Evolutionary conservation across 2,113 vertebrate genomes (phyloP).

Genomic region (Arvicanthis niloticus): DNA sequence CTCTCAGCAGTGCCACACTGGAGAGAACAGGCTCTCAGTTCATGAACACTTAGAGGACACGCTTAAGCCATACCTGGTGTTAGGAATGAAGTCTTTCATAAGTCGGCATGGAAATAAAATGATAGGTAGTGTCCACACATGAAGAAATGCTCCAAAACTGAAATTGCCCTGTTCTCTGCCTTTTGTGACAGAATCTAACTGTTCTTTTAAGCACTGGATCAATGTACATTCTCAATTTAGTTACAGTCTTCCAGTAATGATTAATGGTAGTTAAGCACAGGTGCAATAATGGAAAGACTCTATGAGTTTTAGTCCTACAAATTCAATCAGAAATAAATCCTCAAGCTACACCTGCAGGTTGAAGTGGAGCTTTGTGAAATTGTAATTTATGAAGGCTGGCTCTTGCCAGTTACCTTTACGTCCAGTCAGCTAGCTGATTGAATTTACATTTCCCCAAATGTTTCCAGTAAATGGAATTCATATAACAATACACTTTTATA

Average conservation of each 20-base stretch:
- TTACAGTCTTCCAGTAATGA: slow-evolving; percentile 1
- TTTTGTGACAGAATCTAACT: background rate
- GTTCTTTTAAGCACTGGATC: background rate
- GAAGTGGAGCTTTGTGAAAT: slow-evolving; percentile 49
- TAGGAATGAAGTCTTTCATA: background rate
- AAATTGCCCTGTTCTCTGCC: background rate
- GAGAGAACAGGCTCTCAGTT: background rate
- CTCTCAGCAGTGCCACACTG: background rate
- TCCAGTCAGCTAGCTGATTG: slow-evolving; percentile 55
- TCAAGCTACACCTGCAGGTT: background rate
- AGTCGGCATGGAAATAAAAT: background rate
- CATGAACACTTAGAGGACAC: background rate
- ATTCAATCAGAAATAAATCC: slow-evolving; percentile 55
- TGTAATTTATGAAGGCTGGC: slow-evolving; percentile 23
- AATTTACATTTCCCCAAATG: slow-evolving; percentile 56
- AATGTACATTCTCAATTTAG: background rate
- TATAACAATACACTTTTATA: slow-evolving; percentile 48
- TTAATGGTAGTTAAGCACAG: background rate
- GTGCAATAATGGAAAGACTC: background rate
- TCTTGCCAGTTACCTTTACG: slow-evolving; percentile 42
- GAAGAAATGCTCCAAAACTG: background rate
- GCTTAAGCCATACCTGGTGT: background rate
- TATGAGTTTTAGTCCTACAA: background rate
- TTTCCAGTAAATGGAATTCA: slow-evolving; percentile 59
- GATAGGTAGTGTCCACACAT: background rate